Evolutionary conservation across 2,113 vertebrate species (phyloP), one percentile per base, ranked within the genome.

Genomic region (Microcebus murinus): DNA sequence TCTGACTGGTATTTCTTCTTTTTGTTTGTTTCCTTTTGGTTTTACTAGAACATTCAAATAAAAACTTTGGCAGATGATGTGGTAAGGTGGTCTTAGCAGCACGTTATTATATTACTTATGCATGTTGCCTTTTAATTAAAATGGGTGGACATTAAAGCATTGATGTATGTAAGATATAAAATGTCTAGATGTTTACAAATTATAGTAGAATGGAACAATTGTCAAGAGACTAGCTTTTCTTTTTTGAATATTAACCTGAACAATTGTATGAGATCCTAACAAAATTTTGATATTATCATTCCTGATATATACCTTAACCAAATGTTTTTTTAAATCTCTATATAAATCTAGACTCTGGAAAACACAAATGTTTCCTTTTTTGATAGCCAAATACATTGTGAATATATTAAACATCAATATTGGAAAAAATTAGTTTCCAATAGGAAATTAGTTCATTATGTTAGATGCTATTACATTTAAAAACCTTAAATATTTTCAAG

Each of bases 61-160:
- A 99, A 99, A 99, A 99, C 99, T 99, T 99, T 99, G 99, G 99
- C 99, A 99, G 99, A 99, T 99, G 99, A 99, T 98, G 99, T 99
- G 99, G 99, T 99, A 99, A 99, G 99, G 99, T 98, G 98, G 98
- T 98, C 97, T 97, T 97, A 97, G 90, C 94, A 95, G 97, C 97
- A 98, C 98, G 97, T 97, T 97, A 94, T 98, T 98, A 96, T 84
- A 96, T 98, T 96, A 97, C 89, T 87, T 50, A 94, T 98, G 98
- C 98, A 98, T 99, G 99, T 98, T 98, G 50, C 45, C 96, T 96
- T 98, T 98, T 98, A 98, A 96, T 63, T 98, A 93, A 90, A 82
- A 86, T 95, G 96, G 96, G 96, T 98, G 98, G 98, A 98, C 98
- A 98, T 90, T 87, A 68, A 87, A 97, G 97, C 96, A 98, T 97